Evolutionary conservation across 2,888 invertebrate genomes (phyloP).

Genomic region (Polydrusus cervinus): DNA sequence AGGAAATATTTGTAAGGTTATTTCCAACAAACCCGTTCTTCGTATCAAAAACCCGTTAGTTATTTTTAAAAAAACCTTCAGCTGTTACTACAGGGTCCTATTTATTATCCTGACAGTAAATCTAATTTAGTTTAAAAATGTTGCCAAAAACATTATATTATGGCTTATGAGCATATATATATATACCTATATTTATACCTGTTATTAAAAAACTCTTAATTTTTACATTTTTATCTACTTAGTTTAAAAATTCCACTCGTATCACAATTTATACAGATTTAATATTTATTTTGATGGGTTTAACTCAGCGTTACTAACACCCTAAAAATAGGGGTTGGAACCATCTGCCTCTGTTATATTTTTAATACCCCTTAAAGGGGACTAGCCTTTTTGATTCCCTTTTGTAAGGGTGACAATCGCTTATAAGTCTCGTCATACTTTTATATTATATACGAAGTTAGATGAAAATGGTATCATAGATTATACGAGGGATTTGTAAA

Average conservation of each 20-base stretch:
- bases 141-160: too few relatives aligned
- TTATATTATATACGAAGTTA: conserved; percentile 30
- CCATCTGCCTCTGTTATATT: conserved; percentile 70
- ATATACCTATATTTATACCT: too few relatives aligned
- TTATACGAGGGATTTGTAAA: conserved; percentile 4
- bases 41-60: too few relatives aligned
- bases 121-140: too few relatives aligned
- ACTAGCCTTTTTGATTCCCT: conserved; percentile 55
- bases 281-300: conserved; percentile 74
- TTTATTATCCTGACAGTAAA: too few relatives aligned
- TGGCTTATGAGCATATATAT: too few relatives aligned
- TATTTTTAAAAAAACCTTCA: too few relatives aligned
- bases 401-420: conserved; percentile 60
- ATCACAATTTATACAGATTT: conserved; percentile 71
- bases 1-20: too few relatives aligned
- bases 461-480: conserved; percentile 18
- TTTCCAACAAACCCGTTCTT: too few relatives aligned
- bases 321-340: conserved; percentile 63
- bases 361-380: conserved; percentile 64
- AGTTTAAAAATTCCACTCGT: conserved; percentile 19
- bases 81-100: too few relatives aligned
- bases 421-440: conserved; percentile 57
- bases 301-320: conserved; percentile 73
- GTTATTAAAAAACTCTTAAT: too few relatives aligned
- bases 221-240: too few relatives aligned